Percentiles rank a stretch among this genome's conserved stretches.
phyloP scores from a whole-genome alignment of 2,888 invertebrate genomes.

The Heterodera filipjevi region DNA sequence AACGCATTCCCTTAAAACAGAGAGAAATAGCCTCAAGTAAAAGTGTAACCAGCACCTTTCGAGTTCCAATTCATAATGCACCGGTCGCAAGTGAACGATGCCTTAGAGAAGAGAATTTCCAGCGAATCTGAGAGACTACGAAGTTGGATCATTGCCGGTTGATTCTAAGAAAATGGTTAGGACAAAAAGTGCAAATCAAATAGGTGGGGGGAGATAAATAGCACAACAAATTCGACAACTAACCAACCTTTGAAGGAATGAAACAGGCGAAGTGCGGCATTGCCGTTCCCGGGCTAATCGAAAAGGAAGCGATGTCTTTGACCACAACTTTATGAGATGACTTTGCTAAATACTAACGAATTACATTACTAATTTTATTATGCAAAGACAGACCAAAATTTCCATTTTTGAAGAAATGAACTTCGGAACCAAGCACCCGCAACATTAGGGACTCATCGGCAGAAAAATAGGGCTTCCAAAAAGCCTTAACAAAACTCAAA shows the following conservation, averaged over 20 bases:
- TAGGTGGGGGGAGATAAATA: background rate
- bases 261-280: conserved; percentile 76
- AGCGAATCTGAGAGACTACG: conserved; percentile 67
- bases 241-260: conserved; percentile 67
- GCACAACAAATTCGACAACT: conserved; percentile 7
- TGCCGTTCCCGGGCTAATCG: conserved; percentile 70
- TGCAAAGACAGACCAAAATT: conserved; percentile 66
- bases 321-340: conserved; percentile 38
- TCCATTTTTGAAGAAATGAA: conserved; percentile 81
- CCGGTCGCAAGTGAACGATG: conserved; percentile 79
- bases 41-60: conserved; percentile 67
- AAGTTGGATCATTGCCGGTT: conserved; percentile 82
- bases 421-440: conserved; percentile 77
- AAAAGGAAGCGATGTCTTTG: conserved; percentile 47
- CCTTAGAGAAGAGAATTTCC: conserved; percentile 82
- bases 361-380: background rate
- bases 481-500: conserved; percentile 34
- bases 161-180: conserved; percentile 72
- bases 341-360: conserved; percentile 22
- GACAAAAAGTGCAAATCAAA: background rate
- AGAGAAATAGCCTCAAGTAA: background rate
- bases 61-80: conserved; percentile 82
- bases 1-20: conserved; percentile 35
- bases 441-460: conserved; percentile 68
- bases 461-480: conserved; percentile 68